Base-by-base conservation (phyloP, 2,797 vertebrate genomes). In the Tamandua tetradactyla region DNA sequence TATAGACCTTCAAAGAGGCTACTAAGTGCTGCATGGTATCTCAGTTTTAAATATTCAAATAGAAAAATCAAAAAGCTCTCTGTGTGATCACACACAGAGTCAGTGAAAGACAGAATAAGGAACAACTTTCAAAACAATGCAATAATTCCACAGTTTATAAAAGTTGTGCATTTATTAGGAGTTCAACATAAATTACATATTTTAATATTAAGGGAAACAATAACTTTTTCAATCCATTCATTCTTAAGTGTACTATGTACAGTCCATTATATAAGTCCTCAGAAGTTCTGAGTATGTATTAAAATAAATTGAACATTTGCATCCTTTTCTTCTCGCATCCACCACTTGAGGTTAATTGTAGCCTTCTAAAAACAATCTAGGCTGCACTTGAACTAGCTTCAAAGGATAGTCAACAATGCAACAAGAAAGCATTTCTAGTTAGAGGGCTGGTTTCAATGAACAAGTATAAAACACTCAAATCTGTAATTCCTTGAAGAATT, bases 381-480 rank as follows among this genome's bases (percentile, higher is more conserved):
- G 47, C 64, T 96, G 93, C 89, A 49, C 64, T 92, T 94, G 82
- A 95, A 96, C 81, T 90, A 86, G 27, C 68, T 96, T 94, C 89
- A 94, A 79, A 95, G 90, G 91, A 94, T 64, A 96, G 61, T 95
- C 87, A 88, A 75, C 89, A 88, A 88, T 55, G 85, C 89, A 96
- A 95, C 25, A 66, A 81, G 66, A 47, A 93, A 96, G 76, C 25
- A 27, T 69, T 94, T 94, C 95, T 82, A 96, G 93, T 93, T 78
- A 69, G 93, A 93, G 14, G 72, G 87, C 64, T 94, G 62, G 52
- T 94, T 93, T 93, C 71, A 90, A 57, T 64, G 91, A 94, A 86
- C 88, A 69, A 94, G 61, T 68, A 90, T 49, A 87, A 97, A 89
- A 89, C 47, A 75, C n/a, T 69, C 57, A 93, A 37, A 49, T 96